Percentiles rank a stretch among this genome's conserved stretches.
These are phyloP conservation scores for Dolichoris vasculosae DNA, from an alignment of 1,140 invertebrate species.

Conservation along the genomic window DNA sequence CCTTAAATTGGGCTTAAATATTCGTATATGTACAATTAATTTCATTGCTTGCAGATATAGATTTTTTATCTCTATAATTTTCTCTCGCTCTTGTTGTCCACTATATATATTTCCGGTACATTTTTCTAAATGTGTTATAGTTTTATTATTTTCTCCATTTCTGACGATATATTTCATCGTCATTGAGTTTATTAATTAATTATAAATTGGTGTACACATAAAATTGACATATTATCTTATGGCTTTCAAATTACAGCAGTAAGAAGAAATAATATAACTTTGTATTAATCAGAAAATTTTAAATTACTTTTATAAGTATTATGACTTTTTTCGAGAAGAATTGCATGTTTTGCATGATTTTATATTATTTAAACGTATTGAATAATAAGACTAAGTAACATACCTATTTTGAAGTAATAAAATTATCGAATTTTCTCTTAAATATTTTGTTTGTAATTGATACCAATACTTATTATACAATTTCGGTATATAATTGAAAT, in stretches of 20 bases:
- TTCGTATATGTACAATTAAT: neutral
- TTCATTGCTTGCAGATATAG: constrained; percentile 23
- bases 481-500: too few species aligned
- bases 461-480: too few species aligned
- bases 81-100: neutral
- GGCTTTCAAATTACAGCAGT: neutral
- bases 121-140: neutral
- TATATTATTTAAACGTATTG: neutral
- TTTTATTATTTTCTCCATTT: neutral
- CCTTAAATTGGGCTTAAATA: neutral
- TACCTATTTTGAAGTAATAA: neutral
- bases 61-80: constrained; percentile 13
- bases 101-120: neutral
- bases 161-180: neutral
- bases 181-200: constrained; percentile 10
- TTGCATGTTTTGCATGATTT: neutral
- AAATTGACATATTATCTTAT: neutral
- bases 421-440: too few species aligned
- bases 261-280: neutral
- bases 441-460: too few species aligned
- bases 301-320: neutral
- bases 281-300: neutral
- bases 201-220: neutral
- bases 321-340: neutral
- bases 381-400: neutral